Conservation (phyloP, 37 sponge, comb jelly and placozoan genomes). For the Oscarella lobularis region DNA sequence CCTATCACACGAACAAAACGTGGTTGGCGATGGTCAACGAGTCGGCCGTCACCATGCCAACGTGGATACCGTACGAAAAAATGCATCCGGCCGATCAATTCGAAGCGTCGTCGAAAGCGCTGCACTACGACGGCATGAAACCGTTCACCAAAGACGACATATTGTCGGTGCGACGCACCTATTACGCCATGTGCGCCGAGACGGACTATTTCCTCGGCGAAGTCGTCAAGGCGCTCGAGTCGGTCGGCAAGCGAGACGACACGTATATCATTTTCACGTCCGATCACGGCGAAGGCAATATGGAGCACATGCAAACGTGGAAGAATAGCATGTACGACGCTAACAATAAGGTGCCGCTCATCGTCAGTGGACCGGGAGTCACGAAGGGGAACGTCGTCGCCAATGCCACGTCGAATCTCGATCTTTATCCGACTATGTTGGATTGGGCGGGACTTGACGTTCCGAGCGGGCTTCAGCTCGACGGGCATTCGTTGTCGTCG, state of each 20-base stretch:
- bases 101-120: not conserved
- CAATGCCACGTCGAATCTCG: too few relatives aligned
- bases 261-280: not conserved
- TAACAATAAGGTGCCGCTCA: not conserved
- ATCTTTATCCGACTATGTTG: conserved; percentile 1
- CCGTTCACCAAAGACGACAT: not conserved
- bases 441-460: not conserved
- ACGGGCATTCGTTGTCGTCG: not conserved
- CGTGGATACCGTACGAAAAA: not conserved
- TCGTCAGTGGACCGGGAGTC: not conserved
- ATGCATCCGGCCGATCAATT: not conserved
- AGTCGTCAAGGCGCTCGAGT: not conserved
- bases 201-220: not conserved
- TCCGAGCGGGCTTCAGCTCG: not conserved
- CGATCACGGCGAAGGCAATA: conserved; percentile 2
- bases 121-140: not conserved
- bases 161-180: not conserved
- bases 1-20: not conserved
- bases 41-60: not conserved
- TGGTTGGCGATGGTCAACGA: conserved; percentile 2
- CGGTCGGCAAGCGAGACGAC: too few relatives aligned
- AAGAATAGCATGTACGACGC: not conserved
- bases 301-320: not conserved
- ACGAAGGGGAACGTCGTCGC: not conserved
- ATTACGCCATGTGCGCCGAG: not conserved